Evolutionary conservation across 2,888 invertebrate species (phyloP), one percentile per base, ranked within the genome.

Genomic region (Smittia sp.): DNA sequence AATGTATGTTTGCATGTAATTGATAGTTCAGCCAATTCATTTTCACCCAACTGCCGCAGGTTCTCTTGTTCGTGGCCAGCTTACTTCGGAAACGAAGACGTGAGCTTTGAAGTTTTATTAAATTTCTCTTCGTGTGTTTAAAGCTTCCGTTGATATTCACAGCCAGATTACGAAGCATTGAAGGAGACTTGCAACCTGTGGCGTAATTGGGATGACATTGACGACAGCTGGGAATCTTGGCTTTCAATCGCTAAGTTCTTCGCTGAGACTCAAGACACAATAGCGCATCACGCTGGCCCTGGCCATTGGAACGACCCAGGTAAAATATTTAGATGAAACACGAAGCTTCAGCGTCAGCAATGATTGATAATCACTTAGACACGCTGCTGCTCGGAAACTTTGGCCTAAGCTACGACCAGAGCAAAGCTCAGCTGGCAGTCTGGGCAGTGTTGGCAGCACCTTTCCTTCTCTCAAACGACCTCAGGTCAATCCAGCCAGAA

Each of bases 11-110:
- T 32, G 9, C 32, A 6, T 32, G 32, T 9, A 6, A 6, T 9
- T 9, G 9, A 6, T 32, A 32, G 9, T 32, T 3, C 32, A 32
- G 9, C 32, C 32, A 3, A 32, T 32, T 32, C 3, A 32, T 32
- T 32, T 9, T 6, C 9, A 6, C 32, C 9, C 9, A 32, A 32
- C 32, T n/a, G 32, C 9, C 32, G 4, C 9, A 72, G 72, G 38
- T 72, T 89, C 79, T 90, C 91, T 0, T 93, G 93, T 81, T 90
- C 90, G 79, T 93, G 91, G 90, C 92, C 93, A 1, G 89, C 88
- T 1, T 94, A 93, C 80, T 86, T 87, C 79, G 86, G 32, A 32
- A 6, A 6, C 4, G 32, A 32, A 32, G 32, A 32, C 9, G 32
- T 32, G 9, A 32, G 32, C 32, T 32, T 32, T 32, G 9, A 32